Conservation (phyloP, 2,888 invertebrate species). For the Rhamphomyia laevipes region DNA sequence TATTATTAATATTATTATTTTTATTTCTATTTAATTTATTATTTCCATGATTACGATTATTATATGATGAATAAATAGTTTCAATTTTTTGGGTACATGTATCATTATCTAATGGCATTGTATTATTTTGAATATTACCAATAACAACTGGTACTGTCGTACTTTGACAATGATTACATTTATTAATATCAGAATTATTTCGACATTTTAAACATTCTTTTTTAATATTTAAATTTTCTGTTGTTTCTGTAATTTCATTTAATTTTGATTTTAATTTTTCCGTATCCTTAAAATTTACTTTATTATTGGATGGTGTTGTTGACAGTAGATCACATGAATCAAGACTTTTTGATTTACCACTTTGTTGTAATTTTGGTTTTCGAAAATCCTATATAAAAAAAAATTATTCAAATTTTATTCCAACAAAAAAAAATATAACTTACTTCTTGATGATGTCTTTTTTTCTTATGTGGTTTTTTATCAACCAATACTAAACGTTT, state of each 20-base stretch:
- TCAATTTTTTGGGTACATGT: constrained; percentile 2
- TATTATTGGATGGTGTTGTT: constrained; percentile 20
- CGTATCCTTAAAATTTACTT: constrained; percentile 21
- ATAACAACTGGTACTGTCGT: too few species aligned
- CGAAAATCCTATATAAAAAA: constrained; percentile 21
- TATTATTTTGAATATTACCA: too few species aligned
- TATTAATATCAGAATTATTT: constrained; percentile 24
- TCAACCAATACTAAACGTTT: constrained; percentile 67
- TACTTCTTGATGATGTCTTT: constrained; percentile 27
- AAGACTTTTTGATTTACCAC: constrained; percentile 57
- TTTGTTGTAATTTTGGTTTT: constrained; percentile 32
- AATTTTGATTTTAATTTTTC: constrained; percentile 29
- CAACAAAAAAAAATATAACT: constrained; percentile 4
- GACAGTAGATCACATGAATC: constrained; percentile 71
- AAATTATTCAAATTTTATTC: background rate
- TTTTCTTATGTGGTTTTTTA: constrained; percentile 44
- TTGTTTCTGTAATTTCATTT: constrained; percentile 30
- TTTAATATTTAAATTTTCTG: constrained; percentile 18
- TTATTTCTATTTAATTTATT: background rate
- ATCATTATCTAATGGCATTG: background rate
- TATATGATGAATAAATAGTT: background rate
- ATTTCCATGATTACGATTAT: background rate
- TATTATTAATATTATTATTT: background rate
- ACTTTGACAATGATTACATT: constrained; percentile 28
- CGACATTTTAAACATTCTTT: constrained; percentile 27